Evolutionary conservation across 2,113 vertebrate species (phyloP), one percentile per base, ranked within the genome.

Genomic region (Gambusia affinis): DNA sequence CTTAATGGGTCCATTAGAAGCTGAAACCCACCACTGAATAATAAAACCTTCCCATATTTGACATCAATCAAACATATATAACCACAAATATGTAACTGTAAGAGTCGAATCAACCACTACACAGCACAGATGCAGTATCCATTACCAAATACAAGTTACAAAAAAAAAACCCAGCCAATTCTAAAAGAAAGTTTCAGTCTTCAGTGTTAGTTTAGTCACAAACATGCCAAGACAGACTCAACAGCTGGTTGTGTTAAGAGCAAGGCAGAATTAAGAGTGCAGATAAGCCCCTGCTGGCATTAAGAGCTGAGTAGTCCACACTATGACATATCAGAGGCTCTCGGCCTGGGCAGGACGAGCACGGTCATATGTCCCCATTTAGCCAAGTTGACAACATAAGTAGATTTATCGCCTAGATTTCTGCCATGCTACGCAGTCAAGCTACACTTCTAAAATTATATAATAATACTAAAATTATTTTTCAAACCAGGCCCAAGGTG

Each of bases 231-330:
- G 35, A 80, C 60, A 63, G 39, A 78, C 69, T 76, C 70, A 77
- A 60, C 77, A 79, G 80, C 44, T 67, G 80, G 80, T 76, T 67
- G 14, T 84, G 82, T 78, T 76, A 73, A 85, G 88, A 81, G 67
- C 79, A 77, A 70, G 60, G 73, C 60, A 92, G 85, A 86, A 87
- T 92, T 88, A 90, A 84, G 73, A 79, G 78, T 69, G 71, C 72
- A 83, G 88, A 86, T 91, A 89, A 90, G 88, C 81, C 87, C 75
- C 81, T 83, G 67, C 73, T 79, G 64, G 85, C 65, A 69, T 81
- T 84, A 87, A 87, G 82, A 31, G 30, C 80, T 2, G 80, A 75
- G 72, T 60, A 69, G 73, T 81, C 76, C 57, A 69, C 39, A 42
- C 72, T n/a, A 76, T 73, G 85, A 75, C 82, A 82, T 75, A 81